Conservation (phyloP, 2,113 vertebrate genomes). For the Zeus faber region DNA sequence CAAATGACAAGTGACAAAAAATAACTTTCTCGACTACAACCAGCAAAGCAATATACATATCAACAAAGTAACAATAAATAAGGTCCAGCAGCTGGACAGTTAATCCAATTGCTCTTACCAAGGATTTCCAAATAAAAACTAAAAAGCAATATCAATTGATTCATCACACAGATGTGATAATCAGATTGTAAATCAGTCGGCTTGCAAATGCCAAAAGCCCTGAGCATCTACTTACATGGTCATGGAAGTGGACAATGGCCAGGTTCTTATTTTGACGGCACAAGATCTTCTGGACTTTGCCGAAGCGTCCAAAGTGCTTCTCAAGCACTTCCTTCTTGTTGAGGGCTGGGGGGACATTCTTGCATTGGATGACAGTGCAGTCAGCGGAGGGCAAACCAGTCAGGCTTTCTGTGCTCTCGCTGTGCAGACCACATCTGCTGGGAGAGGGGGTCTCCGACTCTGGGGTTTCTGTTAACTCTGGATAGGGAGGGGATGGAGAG, state of each 20-base stretch:
- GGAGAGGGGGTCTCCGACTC: constrained; percentile 32
- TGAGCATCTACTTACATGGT: constrained; percentile 93
- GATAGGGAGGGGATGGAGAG: not conserved
- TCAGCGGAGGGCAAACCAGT: constrained; percentile 63
- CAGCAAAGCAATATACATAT: too few relatives aligned
- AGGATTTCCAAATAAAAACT: too few relatives aligned
- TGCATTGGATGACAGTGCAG: constrained; percentile 77
- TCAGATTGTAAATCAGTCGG: too few relatives aligned
- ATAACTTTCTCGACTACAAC: too few relatives aligned
- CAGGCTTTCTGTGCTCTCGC: constrained; percentile 76
- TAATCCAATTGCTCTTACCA: too few relatives aligned
- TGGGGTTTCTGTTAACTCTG: constrained; percentile 18
- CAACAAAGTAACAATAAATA: too few relatives aligned
- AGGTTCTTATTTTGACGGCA: constrained; percentile 78
- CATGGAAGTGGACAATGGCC: constrained; percentile 82
- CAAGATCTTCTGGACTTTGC: constrained; percentile 76
- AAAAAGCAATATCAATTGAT: too few relatives aligned
- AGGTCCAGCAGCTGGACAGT: too few relatives aligned
- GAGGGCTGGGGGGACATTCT: constrained; percentile 77
- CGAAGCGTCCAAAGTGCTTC: constrained; percentile 83
- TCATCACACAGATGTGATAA: too few relatives aligned
- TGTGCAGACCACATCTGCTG: constrained; percentile 47
- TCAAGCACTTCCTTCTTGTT: constrained; percentile 78
- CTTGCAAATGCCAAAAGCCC: too few relatives aligned
- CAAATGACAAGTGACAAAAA: not conserved